Evolutionary conservation across 2,113 vertebrate genomes (phyloP).

Genomic region (Hoplias malabaricus): DNA sequence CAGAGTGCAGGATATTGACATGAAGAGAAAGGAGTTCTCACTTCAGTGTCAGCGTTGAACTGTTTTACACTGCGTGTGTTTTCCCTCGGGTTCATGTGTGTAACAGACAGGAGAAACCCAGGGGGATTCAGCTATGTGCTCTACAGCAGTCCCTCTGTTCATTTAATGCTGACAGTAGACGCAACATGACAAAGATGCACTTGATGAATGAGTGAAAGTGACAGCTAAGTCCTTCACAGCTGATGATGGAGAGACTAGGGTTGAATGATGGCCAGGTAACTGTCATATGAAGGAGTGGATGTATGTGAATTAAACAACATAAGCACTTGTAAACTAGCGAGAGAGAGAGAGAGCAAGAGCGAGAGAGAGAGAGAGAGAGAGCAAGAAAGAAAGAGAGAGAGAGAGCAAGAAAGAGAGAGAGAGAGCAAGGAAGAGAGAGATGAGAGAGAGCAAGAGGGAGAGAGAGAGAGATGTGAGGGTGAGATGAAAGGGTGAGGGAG

Average conservation of each 20-base stretch:
- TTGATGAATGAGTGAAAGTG: neutral
- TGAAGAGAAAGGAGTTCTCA: neutral
- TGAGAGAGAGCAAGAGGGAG: no score
- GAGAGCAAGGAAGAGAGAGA: no score
- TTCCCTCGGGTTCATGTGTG: slow-evolving; percentile 5
- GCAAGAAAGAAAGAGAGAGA: no score
- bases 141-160: slow-evolving; percentile 12
- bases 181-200: neutral
- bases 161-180: neutral
- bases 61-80: slow-evolving; percentile 4
- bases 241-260: neutral
- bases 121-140: slow-evolving; percentile 20
- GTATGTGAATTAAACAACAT: no score
- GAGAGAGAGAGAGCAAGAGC: no score
- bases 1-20: neutral
- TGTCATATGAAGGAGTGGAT: no score
- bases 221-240: neutral
- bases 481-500: neutral
- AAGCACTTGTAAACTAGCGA: no score
- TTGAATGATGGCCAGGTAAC: no score
- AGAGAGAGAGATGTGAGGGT: slow-evolving; percentile 1
- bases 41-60: neutral
- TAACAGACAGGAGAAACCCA: slow-evolving; percentile 20
- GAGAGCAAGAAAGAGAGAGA: no score
- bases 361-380: no score